Evolutionary conservation across 2,888 invertebrate species (phyloP).

Genomic region (Euzophera pinguis): DNA sequence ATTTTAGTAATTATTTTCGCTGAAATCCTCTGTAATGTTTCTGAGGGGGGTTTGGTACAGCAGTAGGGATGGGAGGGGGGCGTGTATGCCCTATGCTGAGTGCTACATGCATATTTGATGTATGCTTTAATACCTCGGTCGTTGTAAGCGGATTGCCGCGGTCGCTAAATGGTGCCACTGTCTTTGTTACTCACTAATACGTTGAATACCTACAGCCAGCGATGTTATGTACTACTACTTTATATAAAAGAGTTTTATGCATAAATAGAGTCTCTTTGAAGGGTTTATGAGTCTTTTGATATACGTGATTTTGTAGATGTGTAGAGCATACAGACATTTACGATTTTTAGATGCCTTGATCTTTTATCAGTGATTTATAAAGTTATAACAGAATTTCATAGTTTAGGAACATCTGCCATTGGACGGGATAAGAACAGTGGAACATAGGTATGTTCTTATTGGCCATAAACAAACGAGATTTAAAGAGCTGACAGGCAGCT

Average conservation of each 20-base stretch:
- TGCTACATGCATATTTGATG: slow-evolving; percentile 65
- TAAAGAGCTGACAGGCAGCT: no score
- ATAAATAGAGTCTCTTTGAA: background rate
- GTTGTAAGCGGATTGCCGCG: slow-evolving; percentile 25
- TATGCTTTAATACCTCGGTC: slow-evolving; percentile 44
- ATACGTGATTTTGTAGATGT: background rate
- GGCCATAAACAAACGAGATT: no score
- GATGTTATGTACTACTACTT: slow-evolving; percentile 7
- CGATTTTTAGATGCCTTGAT: no score
- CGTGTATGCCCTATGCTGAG: slow-evolving; percentile 40
- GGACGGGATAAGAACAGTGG: no score
- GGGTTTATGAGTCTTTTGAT: slow-evolving; percentile 3
- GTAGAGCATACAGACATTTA: no score
- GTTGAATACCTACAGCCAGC: slow-evolving; percentile 14
- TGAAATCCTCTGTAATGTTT: background rate
- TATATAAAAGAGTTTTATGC: slow-evolving; percentile 5
- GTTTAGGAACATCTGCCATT: no score
- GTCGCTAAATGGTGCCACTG: slow-evolving; percentile 35
- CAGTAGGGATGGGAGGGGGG: slow-evolving; percentile 9
- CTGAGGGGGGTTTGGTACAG: background rate
- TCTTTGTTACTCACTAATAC: slow-evolving; percentile 44
- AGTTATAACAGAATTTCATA: no score
- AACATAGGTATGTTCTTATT: no score
- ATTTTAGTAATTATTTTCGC: background rate
- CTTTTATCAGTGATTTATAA: no score